A percentile compares a stretch with the other conserved stretches of the same genome.
phyloP scores from a whole-genome alignment of 1,140 invertebrate genomes.

The Eubasilissa regina region DNA sequence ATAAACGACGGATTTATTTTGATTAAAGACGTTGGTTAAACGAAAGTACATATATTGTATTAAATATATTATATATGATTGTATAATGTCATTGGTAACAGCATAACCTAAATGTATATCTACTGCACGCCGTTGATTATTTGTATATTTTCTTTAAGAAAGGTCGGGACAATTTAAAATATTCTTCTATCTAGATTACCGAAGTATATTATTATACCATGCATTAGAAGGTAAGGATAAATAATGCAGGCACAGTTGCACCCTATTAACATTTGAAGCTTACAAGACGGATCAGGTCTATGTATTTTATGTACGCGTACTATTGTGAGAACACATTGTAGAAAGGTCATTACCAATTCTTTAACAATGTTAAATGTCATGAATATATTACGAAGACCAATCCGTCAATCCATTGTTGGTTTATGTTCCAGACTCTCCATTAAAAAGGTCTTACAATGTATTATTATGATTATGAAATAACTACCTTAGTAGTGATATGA shows the following conservation, averaged over 20 bases:
- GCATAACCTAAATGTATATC: too few relatives aligned
- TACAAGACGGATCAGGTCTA: background rate
- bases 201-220: too few relatives aligned
- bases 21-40: too few relatives aligned
- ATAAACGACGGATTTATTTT: too few relatives aligned
- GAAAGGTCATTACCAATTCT: conserved; percentile 41
- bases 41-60: too few relatives aligned
- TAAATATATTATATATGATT: too few relatives aligned
- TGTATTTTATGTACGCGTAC: conserved; percentile 10
- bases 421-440: conserved; percentile 20
- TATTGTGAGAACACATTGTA: conserved; percentile 36
- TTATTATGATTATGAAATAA: conserved; percentile 26
- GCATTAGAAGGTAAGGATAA: background rate
- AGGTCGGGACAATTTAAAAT: too few relatives aligned
- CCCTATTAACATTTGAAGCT: conserved; percentile 2
- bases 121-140: too few relatives aligned
- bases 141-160: too few relatives aligned
- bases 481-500: too few relatives aligned
- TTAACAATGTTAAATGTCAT: conserved; percentile 53
- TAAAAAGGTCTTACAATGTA: conserved; percentile 27
- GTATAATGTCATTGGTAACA: too few relatives aligned
- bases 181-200: too few relatives aligned
- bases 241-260: background rate
- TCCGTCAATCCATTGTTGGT: conserved; percentile 45
- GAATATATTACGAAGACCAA: conserved; percentile 51